Percentiles rank a stretch among this genome's conserved stretches.
phyloP scores from a whole-genome alignment of 2,113 vertebrate species.

The Phoenicopterus ruber region DNA sequence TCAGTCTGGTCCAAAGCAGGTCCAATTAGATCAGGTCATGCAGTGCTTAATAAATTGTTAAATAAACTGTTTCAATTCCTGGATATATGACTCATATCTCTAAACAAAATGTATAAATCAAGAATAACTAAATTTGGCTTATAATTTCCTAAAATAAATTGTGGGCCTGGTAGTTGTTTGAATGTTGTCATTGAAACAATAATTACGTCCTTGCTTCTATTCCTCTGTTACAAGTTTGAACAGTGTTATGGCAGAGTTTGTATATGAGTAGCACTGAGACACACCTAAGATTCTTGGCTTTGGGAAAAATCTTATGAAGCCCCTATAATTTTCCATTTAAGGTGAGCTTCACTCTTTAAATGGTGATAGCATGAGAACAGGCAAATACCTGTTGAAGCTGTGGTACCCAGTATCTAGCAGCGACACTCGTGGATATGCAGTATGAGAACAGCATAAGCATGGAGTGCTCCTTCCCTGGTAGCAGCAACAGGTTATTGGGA shows the following conservation, averaged over 20 bases:
- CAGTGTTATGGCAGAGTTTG: neutral
- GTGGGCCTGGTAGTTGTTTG: neutral
- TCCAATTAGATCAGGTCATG: neutral
- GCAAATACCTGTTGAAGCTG: neutral
- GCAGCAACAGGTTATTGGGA: neutral
- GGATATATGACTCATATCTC: neutral
- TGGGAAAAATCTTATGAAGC: neutral
- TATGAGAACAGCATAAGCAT: neutral
- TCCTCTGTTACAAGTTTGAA: neutral
- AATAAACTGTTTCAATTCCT: neutral
- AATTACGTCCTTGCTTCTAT: neutral
- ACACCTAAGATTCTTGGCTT: neutral
- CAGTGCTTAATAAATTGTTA: neutral
- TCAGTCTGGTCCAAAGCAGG: neutral
- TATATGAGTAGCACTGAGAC: neutral
- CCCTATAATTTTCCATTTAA: neutral
- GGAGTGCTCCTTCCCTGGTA: neutral
- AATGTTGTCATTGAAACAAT: neutral
- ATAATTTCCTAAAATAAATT: neutral
- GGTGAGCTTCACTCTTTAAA: neutral
- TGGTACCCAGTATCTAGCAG: neutral
- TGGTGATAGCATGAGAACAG: neutral
- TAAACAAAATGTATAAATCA: neutral
- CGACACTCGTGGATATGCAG: rapidly evolving
- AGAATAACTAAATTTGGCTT: neutral